Conservation (phyloP, 2,113 vertebrate species). For the Azemiops feae region DNA sequence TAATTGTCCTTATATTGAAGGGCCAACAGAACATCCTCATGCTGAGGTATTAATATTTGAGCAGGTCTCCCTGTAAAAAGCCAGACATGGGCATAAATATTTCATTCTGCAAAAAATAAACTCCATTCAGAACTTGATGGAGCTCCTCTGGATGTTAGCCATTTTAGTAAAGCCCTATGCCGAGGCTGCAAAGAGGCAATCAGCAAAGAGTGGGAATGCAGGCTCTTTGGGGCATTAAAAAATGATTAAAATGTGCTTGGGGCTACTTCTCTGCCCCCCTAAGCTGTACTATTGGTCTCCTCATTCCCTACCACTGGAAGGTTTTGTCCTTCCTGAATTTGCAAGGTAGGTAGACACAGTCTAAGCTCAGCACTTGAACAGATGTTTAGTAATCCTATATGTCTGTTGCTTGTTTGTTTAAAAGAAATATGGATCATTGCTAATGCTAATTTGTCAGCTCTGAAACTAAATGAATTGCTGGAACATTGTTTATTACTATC, state of each 20-base stretch:
- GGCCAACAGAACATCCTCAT: not conserved
- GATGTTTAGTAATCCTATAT: not conserved
- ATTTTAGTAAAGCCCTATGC: not conserved
- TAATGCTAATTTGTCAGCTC: not conserved
- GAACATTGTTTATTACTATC: not conserved
- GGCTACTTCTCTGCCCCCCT: not conserved
- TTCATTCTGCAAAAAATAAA: not conserved
- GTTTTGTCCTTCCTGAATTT: not conserved
- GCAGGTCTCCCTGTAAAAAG: not conserved
- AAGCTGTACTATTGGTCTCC: not conserved
- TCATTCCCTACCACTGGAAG: not conserved
- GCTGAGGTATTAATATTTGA: not conserved
- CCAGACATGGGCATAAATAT: not conserved
- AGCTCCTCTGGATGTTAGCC: not conserved
- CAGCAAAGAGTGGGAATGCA: accelerated
- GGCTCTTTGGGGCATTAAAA: accelerated
- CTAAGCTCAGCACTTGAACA: not conserved
- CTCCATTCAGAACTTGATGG: accelerated
- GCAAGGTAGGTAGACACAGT: not conserved
- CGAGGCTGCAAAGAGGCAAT: not conserved
- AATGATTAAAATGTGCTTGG: accelerated
- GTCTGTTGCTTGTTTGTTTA: not conserved
- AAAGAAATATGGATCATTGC: not conserved
- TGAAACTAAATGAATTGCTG: not conserved
- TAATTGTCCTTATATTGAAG: not conserved